These are phyloP conservation scores for Percopsis omiscomaycus DNA, from an alignment of 2,797 vertebrate genomes.

Conservation along the genomic window DNA sequence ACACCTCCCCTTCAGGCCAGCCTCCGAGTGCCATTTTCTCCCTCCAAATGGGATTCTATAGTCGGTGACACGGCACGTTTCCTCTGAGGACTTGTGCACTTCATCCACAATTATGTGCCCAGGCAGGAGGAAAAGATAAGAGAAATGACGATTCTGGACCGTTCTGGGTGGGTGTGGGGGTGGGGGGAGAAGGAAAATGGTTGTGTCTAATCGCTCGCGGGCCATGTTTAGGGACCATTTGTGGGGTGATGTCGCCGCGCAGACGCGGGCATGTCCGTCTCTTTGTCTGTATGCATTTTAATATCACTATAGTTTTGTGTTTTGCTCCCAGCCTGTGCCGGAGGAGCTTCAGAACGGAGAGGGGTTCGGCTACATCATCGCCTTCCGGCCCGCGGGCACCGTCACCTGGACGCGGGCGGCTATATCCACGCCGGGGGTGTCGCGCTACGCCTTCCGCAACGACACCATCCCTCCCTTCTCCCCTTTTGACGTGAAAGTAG, in stretches of 20 bases:
- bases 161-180: conserved; percentile 14
- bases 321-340: conserved; percentile 86
- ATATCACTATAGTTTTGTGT: conserved; percentile 87
- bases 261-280: conserved; percentile 68
- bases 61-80: conserved; percentile 46
- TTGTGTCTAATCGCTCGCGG: conserved; percentile 22
- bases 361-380: conserved; percentile 93
- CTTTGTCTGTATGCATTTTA: conserved; percentile 82
- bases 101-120: conserved; percentile 51
- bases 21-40: conserved; percentile 56
- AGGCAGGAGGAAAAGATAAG: conserved; percentile 35
- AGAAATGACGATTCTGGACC: conserved; percentile 27
- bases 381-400: conserved; percentile 84
- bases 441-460: conserved; percentile 86
- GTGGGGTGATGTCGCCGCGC: conserved; percentile 1
- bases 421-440: conserved; percentile 82
- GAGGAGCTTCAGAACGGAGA: conserved; percentile 95
- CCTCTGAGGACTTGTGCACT: conserved; percentile 53
- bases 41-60: conserved; percentile 49
- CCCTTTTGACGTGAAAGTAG: conserved; percentile 90
- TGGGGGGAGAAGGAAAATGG: not conserved
- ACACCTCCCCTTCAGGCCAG: conserved; percentile 49
- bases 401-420: conserved; percentile 89
- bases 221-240: conserved; percentile 7
- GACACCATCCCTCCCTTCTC: conserved; percentile 91